These are phyloP conservation scores for Patella caerulea DNA, from an alignment of 2,888 invertebrate species.

Conservation along the genomic window DNA sequence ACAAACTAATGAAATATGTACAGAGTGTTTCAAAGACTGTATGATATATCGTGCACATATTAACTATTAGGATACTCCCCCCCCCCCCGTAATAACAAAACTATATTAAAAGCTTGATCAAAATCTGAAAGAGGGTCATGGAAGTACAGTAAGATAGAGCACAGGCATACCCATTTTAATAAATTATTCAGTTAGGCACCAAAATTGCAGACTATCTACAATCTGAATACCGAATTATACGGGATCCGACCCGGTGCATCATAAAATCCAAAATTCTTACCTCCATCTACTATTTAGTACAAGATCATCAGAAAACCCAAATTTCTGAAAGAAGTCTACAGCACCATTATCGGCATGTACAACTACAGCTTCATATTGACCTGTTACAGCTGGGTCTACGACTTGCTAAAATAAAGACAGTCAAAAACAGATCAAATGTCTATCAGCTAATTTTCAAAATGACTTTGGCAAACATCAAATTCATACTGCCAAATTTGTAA, in stretches of 20 bases:
- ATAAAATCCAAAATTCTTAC: conserved; percentile 42
- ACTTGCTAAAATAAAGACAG: conserved; percentile 58
- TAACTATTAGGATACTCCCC: too few species aligned
- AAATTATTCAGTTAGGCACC: background rate
- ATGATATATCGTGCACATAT: too few species aligned
- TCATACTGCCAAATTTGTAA: background rate
- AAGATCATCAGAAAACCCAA: conserved; percentile 71
- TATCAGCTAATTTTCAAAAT: too few species aligned
- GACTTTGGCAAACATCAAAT: background rate
- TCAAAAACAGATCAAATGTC: too few species aligned
- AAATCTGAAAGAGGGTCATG: too few species aligned
- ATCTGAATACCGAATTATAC: background rate
- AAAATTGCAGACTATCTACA: background rate
- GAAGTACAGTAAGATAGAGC: too few species aligned
- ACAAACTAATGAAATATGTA: too few species aligned
- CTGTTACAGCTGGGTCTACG: conserved; percentile 68
- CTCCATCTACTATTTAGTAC: conserved; percentile 71
- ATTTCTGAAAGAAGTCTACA: conserved; percentile 69
- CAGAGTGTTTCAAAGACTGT: too few species aligned
- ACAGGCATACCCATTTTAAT: background rate
- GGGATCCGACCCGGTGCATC: background rate
- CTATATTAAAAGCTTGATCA: too few species aligned
- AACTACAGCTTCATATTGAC: conserved; percentile 71
- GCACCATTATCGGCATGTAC: conserved; percentile 71
- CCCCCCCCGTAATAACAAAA: too few species aligned